Evolutionary conservation across 1,140 invertebrate genomes (phyloP).

Genomic region (Lucilia sericata): DNA sequence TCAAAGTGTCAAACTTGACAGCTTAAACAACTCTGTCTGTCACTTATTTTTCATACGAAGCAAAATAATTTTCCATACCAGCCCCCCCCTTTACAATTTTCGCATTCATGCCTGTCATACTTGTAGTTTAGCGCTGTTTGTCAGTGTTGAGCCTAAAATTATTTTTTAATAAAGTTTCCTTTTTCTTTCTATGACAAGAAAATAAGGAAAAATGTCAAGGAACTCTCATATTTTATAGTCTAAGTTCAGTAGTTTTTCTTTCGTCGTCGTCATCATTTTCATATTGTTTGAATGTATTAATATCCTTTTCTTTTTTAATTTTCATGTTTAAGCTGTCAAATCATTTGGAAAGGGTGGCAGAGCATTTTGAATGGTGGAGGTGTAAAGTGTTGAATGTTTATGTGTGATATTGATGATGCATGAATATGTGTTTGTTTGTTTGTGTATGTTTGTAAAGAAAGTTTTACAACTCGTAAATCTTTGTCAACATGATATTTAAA

Average conservation of each 20-base stretch:
- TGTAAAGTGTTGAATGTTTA: neutral
- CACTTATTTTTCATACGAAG: constrained; percentile 20
- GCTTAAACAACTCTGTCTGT: constrained; percentile 36
- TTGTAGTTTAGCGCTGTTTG: neutral
- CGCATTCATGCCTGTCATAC: constrained; percentile 5
- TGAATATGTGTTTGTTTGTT: neutral
- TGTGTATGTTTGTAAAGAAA: neutral
- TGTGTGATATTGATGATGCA: constrained; percentile 10
- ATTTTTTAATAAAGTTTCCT: constrained; percentile 18
- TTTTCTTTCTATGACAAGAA: constrained; percentile 14
- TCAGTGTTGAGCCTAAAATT: neutral
- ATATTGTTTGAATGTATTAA: too few relatives aligned
- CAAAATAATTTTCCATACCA: too few relatives aligned
- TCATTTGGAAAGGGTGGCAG: neutral
- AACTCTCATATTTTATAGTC: constrained; percentile 30
- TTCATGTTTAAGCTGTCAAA: constrained; percentile 30
- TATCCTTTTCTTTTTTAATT: constrained; percentile 22
- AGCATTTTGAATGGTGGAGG: too few relatives aligned
- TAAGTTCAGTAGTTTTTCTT: neutral
- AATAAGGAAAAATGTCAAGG: constrained; percentile 25
- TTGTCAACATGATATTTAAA: constrained; percentile 35
- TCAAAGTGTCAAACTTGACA: constrained; percentile 38
- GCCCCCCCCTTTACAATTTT: too few relatives aligned
- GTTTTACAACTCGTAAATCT: constrained; percentile 31
- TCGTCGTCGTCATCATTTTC: too few relatives aligned